Evolutionary conservation across 2,113 vertebrate genomes (phyloP).

Genomic region (Cryptotis parvus): DNA sequence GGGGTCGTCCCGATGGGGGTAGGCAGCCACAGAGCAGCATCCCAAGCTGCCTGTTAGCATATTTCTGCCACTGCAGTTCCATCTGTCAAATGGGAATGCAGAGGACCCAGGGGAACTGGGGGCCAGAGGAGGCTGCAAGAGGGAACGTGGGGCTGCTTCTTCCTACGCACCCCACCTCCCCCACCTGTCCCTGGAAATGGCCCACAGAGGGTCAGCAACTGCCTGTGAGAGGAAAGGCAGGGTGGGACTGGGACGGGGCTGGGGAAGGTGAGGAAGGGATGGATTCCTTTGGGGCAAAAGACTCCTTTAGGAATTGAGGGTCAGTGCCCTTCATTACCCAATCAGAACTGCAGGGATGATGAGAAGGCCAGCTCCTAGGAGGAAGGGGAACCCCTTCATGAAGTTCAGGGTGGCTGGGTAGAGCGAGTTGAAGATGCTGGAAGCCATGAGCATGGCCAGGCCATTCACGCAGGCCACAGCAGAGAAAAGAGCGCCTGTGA

Average conservation of each 20-base stretch:
- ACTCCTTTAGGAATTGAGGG: not conserved
- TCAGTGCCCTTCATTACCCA: constrained; percentile 88
- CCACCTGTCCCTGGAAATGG: not conserved
- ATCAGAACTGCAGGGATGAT: constrained; percentile 92
- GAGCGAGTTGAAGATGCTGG: constrained; percentile 93
- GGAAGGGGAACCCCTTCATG: constrained; percentile 96
- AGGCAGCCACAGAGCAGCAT: not conserved
- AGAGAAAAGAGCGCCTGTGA: constrained; percentile 95
- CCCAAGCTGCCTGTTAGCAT: not conserved
- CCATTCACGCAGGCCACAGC: constrained; percentile 93
- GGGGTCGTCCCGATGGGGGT: not conserved
- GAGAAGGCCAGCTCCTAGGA: constrained; percentile 92
- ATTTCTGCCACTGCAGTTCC: not conserved
- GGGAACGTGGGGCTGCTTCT: not conserved
- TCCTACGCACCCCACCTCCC: not conserved
- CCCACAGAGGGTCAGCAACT: not conserved
- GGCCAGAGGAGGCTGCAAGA: not conserved
- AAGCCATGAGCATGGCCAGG: constrained; percentile 90
- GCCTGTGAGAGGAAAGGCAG: not conserved
- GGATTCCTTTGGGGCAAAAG: not conserved
- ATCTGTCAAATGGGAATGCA: not conserved
- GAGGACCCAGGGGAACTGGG: not conserved
- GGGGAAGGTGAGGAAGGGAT: not conserved
- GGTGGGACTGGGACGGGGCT: not conserved
- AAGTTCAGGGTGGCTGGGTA: constrained; percentile 94